Base-by-base conservation (phyloP, 2,113 vertebrate species). In the Camarhynchus parvulus region DNA sequence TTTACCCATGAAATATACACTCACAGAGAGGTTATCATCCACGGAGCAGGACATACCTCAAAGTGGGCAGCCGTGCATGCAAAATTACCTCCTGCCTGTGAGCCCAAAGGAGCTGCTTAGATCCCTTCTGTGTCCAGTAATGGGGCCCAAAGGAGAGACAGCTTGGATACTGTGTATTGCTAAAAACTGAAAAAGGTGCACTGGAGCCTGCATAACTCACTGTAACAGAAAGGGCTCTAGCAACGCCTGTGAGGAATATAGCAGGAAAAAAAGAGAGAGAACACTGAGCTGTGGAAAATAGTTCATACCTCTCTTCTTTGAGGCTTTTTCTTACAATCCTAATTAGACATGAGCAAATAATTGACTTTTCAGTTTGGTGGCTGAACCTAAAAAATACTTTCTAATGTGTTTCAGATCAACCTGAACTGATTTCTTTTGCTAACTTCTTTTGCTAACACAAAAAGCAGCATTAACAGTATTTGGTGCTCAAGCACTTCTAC, bases 181-280 rank as follows among this genome's bases (percentile, higher is more conserved):
- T 95, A 94, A 91, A 93, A 90, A 90, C 7, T 77, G 83, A 1
- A 89, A 95, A 94, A 94, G 83, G 76, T 93, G 79, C 94, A 93
- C 21, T 92, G 88, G 53, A 95, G 85, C 91, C 81, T 97, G 83
- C 85, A 89, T 90, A 94, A 95, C 87, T 74, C 39, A 95, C 47
- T 90, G 35, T 28, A 89, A 53, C 85, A 95, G 85, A 82, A 96
- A 84, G 39, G 58, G 55, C 53, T 69, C 31, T 6, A 76, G 69
- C 53, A 81, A 84, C 70, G 87, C 47, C 91, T 90, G 76, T 64
- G 72, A 92, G 47, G 39, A 92, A 61, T 31, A 72, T 15, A 62
- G 46, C 1, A 58, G 42, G 25, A 59, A 33, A 25, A 68, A 81
- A 37, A 49, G 52, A 76, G 33, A 37, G 21, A 63, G 44, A 79